A percentile compares a stretch with the other conserved stretches of the same genome.
phyloP scores from a whole-genome alignment of 2,888 invertebrate species.

The Melanargia galathea region DNA sequence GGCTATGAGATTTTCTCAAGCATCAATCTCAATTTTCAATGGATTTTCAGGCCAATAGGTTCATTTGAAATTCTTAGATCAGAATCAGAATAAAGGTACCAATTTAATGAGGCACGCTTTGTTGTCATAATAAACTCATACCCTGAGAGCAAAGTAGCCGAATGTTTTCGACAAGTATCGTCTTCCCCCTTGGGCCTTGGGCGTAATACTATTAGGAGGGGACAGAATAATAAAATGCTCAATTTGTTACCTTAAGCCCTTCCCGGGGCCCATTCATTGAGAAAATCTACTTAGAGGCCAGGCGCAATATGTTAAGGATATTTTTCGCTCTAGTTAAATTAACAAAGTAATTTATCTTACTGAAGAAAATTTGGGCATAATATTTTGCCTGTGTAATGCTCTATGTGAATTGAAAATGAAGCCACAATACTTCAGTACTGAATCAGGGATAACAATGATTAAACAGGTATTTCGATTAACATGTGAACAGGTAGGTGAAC shows the following conservation, averaged over 20 bases:
- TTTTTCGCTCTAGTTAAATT: conserved; percentile 30
- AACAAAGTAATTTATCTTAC: conserved; percentile 20
- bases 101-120: too few species aligned
- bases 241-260: conserved; percentile 67
- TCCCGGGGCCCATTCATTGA: conserved; percentile 50
- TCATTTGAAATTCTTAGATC: too few species aligned
- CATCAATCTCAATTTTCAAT: too few species aligned
- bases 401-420: not conserved
- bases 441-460: too few species aligned
- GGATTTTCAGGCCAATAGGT: too few species aligned
- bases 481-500: too few species aligned
- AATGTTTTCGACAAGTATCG: conserved; percentile 30
- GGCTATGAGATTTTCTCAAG: too few species aligned
- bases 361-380: not conserved
- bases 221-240: conserved; percentile 69
- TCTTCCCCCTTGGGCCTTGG: conserved; percentile 40
- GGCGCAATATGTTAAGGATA: conserved; percentile 18
- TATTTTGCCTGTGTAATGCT: not conserved
- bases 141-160: conserved; percentile 19
- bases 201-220: conserved; percentile 67
- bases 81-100: too few species aligned
- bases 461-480: too few species aligned
- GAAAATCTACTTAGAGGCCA: conserved; percentile 33
- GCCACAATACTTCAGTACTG: not conserved
- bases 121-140: not conserved